phyloP scores from a whole-genome alignment of 1,140 invertebrate genomes.

The Plutomurus gul region DNA sequence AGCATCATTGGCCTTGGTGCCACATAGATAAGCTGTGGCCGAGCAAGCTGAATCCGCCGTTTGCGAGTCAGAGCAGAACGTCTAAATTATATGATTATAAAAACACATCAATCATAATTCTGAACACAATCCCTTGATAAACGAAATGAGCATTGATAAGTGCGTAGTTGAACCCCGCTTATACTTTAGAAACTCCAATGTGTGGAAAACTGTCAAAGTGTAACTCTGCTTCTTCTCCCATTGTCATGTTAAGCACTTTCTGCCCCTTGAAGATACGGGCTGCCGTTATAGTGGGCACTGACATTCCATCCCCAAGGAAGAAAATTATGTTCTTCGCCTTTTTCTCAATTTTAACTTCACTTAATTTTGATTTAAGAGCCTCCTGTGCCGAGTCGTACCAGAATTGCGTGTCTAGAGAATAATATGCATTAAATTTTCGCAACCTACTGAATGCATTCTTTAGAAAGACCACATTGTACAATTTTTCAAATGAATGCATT shows the following conservation, averaged over 20 bases:
- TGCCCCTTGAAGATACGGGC: slow-evolving; percentile 62
- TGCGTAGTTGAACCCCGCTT: not conserved
- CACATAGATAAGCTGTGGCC: slow-evolving; percentile 61
- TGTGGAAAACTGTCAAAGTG: slow-evolving; percentile 78
- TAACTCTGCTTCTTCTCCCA: slow-evolving; percentile 67
- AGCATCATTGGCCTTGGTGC: slow-evolving; percentile 56
- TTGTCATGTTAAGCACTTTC: slow-evolving; percentile 55
- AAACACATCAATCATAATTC: not conserved
- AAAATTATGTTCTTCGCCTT: slow-evolving; percentile 72
- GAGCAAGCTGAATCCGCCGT: slow-evolving; percentile 61
- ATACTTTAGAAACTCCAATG: slow-evolving; percentile 63
- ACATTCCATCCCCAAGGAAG: slow-evolving; percentile 78
- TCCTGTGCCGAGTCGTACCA: not conserved
- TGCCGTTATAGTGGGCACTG: slow-evolving; percentile 60
- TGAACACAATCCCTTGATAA: not conserved
- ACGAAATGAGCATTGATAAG: not conserved
- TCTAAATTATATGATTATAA: slow-evolving; percentile 55
- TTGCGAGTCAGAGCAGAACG: slow-evolving; percentile 60
- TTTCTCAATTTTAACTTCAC: not conserved
- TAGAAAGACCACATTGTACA: too few relatives aligned
- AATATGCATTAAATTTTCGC: too few relatives aligned
- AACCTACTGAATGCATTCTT: too few relatives aligned
- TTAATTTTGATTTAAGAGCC: not conserved
- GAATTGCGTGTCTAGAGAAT: too few relatives aligned
- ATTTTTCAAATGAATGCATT: too few relatives aligned